Conservation (phyloP, 2,797 vertebrate genomes). For the Phataginus tetradactyla region DNA sequence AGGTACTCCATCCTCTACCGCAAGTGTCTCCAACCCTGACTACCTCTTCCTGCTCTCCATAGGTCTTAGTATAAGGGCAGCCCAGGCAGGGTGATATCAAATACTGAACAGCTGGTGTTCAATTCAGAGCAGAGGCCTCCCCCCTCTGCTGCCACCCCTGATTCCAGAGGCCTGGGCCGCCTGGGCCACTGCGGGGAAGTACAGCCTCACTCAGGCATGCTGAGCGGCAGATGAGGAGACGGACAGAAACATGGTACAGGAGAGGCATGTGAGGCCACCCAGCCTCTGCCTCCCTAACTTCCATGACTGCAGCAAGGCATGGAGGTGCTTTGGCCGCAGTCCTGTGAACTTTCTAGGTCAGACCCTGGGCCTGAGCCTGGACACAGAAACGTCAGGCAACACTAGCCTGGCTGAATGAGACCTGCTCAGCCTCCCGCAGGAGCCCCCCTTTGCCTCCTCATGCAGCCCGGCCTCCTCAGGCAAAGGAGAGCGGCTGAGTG, state of each 20-base stretch:
- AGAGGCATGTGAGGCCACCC: accelerated
- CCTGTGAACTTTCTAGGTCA: background rate
- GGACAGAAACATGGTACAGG: no score
- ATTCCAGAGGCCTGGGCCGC: no score
- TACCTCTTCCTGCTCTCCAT: background rate
- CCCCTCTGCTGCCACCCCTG: accelerated
- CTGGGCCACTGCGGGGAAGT: accelerated
- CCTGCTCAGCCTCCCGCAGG: background rate
- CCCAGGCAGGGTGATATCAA: background rate
- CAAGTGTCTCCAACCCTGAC: background rate
- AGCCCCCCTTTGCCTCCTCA: background rate
- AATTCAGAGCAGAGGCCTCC: background rate
- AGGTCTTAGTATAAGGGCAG: no score
- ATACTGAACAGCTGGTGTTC: background rate
- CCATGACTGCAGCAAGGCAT: background rate
- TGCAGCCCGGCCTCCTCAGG: background rate
- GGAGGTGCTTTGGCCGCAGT: background rate
- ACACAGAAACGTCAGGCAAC: background rate
- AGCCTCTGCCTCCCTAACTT: background rate
- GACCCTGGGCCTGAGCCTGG: background rate
- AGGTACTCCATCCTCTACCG: background rate
- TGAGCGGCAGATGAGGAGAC: background rate
- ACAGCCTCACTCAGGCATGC: accelerated
- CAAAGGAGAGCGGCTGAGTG: background rate
- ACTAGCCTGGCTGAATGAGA: background rate